Conservation (phyloP, 1,140 invertebrate species). For the Acromyrmex charruanus region DNA sequence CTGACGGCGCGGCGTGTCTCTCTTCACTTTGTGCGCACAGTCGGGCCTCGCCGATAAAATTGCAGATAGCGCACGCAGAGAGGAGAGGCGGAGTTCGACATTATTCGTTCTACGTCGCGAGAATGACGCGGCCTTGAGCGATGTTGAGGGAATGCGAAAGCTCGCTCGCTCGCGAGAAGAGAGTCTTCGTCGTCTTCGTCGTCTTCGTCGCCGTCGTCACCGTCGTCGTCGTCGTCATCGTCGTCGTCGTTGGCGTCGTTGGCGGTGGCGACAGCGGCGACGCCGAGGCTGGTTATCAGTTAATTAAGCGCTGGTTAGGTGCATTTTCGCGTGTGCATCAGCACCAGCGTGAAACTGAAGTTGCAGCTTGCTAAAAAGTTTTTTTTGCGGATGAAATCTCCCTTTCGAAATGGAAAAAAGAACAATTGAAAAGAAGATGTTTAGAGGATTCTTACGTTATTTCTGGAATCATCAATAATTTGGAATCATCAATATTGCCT, state of each 20-base stretch:
- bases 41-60: constrained; percentile 61
- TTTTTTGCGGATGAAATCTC: not conserved
- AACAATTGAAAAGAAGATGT: not conserved
- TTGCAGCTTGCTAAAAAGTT: not conserved
- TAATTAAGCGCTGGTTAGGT: constrained; percentile 56
- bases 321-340: constrained; percentile 31
- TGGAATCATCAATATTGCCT: too few relatives aligned
- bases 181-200: not conserved
- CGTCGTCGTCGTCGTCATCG: not conserved
- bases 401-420: not conserved
- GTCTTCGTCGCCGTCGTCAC: too few relatives aligned
- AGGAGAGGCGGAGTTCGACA: constrained; percentile 50
- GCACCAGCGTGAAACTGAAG: not conserved
- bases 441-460: not conserved
- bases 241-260: not conserved
- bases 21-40: constrained; percentile 19
- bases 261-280: constrained; percentile 17
- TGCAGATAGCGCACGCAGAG: constrained; percentile 60
- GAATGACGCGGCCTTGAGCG: constrained; percentile 68
- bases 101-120: constrained; percentile 71
- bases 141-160: constrained; percentile 71
- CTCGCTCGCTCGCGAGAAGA: constrained; percentile 37
- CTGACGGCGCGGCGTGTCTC: constrained; percentile 34
- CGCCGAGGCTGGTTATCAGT: constrained; percentile 49
- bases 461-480: not conserved